A percentile compares a stretch with the other conserved stretches of the same genome.
Evolutionary conservation across 2,797 vertebrate genomes (phyloP).

Genomic region (Chiroxiphia lanceolata): DNA sequence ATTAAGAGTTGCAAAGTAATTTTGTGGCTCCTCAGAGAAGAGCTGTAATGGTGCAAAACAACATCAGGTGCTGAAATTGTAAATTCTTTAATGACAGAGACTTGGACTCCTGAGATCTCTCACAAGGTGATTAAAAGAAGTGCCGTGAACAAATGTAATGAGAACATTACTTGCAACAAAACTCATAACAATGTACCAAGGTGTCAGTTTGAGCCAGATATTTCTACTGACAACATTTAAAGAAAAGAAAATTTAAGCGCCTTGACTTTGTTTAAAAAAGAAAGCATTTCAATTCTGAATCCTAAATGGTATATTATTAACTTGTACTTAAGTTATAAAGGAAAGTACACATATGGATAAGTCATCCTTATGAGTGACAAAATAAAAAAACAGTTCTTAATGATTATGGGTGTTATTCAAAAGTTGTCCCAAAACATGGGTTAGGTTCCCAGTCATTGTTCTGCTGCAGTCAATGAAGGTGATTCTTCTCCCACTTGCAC

Average conservation of each 20-base stretch:
- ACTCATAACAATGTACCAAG: not conserved
- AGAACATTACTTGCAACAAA: not conserved
- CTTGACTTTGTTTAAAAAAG: not conserved
- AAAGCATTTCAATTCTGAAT: not conserved
- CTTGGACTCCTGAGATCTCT: not conserved
- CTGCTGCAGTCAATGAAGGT: not conserved
- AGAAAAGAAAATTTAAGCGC: not conserved
- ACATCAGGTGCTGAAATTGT: not conserved
- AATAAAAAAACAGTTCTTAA: not conserved
- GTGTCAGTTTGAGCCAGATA: not conserved
- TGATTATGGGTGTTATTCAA: rapidly evolving
- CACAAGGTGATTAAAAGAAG: not conserved
- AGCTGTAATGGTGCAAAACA: not conserved
- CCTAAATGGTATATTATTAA: not conserved
- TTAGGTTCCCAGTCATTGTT: not conserved
- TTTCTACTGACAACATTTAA: not conserved
- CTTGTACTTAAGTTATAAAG: not conserved
- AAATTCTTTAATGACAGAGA: not conserved
- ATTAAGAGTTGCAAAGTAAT: not conserved
- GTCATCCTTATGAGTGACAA: not conserved
- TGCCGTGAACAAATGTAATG: not conserved
- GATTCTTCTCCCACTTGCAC: not conserved
- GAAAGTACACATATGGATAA: not conserved
- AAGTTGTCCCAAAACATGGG: not conserved
- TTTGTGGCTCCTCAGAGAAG: constrained; percentile 8